Conservation (phyloP, 1,140 invertebrate genomes). For the Euura lappo region DNA sequence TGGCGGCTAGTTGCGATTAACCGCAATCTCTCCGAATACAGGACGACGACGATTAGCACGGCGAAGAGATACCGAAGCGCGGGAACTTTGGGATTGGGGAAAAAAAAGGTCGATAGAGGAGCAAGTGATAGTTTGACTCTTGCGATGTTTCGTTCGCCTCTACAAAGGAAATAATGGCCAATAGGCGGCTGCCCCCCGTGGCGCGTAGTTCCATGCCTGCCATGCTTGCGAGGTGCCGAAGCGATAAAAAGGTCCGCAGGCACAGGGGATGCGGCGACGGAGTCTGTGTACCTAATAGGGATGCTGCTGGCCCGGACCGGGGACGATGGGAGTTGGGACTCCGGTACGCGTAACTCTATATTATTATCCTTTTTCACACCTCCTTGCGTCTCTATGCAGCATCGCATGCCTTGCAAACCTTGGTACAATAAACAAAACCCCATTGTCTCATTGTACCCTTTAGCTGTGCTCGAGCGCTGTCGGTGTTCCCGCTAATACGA, state of each 20-base stretch:
- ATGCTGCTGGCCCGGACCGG: conserved; percentile 16
- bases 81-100: no score
- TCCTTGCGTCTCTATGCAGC: conserved; percentile 49
- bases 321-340: neutral
- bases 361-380: conserved; percentile 63
- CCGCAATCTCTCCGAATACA: no score
- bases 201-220: neutral
- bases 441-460: conserved; percentile 19
- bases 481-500: neutral
- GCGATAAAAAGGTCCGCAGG: conserved; percentile 3
- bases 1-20: no score
- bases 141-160: neutral
- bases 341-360: conserved; percentile 55
- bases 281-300: conserved; percentile 14
- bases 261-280: conserved; percentile 1
- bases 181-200: neutral
- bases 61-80: no score
- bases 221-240: neutral
- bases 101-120: no score
- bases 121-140: neutral
- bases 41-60: no score
- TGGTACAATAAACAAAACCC: conserved; percentile 22
- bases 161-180: neutral
- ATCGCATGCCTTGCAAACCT: conserved; percentile 1
- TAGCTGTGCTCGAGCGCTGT: neutral